These are phyloP conservation scores for Halocaridina rubra DNA, from an alignment of 2,888 invertebrate genomes.

Conservation along the genomic window DNA sequence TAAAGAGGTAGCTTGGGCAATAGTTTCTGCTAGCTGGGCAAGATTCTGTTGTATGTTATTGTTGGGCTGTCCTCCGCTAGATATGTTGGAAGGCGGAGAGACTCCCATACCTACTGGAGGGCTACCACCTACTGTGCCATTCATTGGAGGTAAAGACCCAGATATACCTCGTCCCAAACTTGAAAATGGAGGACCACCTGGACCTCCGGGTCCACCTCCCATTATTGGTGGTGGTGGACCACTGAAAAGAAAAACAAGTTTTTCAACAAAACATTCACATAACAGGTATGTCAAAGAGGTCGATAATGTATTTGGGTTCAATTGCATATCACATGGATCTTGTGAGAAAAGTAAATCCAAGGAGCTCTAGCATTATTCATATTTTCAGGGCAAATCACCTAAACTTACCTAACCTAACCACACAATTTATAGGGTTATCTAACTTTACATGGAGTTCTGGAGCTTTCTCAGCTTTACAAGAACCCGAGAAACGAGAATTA, in stretches of 20 bases:
- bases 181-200: slow-evolving; percentile 49
- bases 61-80: slow-evolving; percentile 41
- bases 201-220: slow-evolving; percentile 39
- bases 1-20: slow-evolving; percentile 81
- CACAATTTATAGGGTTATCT: too few species aligned
- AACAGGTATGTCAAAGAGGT: too few species aligned
- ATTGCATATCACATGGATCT: too few species aligned
- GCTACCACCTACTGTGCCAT: slow-evolving; percentile 49
- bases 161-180: slow-evolving; percentile 38
- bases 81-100: neutral
- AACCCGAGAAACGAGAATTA: too few species aligned
- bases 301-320: too few species aligned
- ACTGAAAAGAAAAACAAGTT: slow-evolving; percentile 3
- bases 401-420: too few species aligned
- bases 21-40: slow-evolving; percentile 78
- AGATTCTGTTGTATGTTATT: slow-evolving; percentile 72
- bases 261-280: too few species aligned
- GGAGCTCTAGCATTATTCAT: too few species aligned
- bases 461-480: too few species aligned
- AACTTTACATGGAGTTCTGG: too few species aligned
- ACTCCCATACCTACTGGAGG: slow-evolving; percentile 30
- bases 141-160: slow-evolving; percentile 35
- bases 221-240: slow-evolving; percentile 56
- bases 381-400: too few species aligned
- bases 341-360: too few species aligned